phyloP scores from a whole-genome alignment of 2,888 invertebrate species.

The Sycophila texana region DNA sequence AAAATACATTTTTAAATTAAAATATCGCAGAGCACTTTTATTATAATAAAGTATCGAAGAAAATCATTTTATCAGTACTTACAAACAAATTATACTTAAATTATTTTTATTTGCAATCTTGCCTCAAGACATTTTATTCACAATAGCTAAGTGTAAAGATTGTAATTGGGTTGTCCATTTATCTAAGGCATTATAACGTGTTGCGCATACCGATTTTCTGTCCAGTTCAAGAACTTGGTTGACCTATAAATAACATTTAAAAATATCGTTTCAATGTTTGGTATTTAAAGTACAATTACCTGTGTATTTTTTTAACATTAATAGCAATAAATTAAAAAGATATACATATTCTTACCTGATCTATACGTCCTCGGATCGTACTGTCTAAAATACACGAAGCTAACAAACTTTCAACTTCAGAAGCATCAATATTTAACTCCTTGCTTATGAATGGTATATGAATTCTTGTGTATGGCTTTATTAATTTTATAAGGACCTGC shows the following conservation, averaged over 20 bases:
- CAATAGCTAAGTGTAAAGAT: constrained; percentile 91
- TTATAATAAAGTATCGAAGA: constrained; percentile 45
- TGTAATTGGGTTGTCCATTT: constrained; percentile 96
- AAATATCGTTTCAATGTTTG: too few species aligned
- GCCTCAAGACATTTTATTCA: constrained; percentile 92
- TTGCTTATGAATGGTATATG: constrained; percentile 98
- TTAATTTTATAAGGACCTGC: constrained; percentile 96
- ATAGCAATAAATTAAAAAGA: constrained; percentile 70
- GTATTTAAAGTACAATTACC: too few species aligned
- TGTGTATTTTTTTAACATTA: too few species aligned
- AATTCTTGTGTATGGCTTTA: constrained; percentile 98
- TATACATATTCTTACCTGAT: constrained; percentile 82
- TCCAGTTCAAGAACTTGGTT: constrained; percentile 94
- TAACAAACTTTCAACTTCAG: constrained; percentile 96
- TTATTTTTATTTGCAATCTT: constrained; percentile 34
- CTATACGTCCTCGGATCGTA: constrained; percentile 90
- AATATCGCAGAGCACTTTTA: constrained; percentile 51
- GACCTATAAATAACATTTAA: constrained; percentile 77
- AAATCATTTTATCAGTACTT: constrained; percentile 50
- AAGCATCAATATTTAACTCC: constrained; percentile 93
- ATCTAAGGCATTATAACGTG: constrained; percentile 94
- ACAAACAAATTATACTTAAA: constrained; percentile 53
- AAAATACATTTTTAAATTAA: constrained; percentile 43
- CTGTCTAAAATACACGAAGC: constrained; percentile 98
- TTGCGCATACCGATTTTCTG: constrained; percentile 87